These are phyloP conservation scores for Heliocidaris tuberculata DNA, from an alignment of 35 echinoderm and acorn worm genomes.

Conservation along the genomic window DNA sequence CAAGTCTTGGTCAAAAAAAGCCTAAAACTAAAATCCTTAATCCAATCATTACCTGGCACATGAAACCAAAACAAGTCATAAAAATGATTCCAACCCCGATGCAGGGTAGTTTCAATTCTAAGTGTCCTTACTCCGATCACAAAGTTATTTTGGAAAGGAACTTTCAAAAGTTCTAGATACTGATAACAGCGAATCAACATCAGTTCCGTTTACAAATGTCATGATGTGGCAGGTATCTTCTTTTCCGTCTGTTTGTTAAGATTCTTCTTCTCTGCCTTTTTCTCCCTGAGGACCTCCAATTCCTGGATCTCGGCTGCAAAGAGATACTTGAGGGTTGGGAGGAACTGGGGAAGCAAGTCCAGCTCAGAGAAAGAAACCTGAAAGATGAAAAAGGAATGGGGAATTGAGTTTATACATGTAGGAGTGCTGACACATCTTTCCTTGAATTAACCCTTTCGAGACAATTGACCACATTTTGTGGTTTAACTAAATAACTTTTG, in stretches of 20 bases:
- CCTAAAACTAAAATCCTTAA: no score
- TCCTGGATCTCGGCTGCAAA: slow-evolving; percentile 84
- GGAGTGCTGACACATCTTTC: background rate
- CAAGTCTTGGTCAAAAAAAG: no score
- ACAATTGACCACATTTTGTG: no score
- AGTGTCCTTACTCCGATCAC: no score
- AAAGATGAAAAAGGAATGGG: background rate
- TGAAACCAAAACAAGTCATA: background rate
- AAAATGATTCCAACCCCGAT: background rate
- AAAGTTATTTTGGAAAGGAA: no score
- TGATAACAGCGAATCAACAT: background rate
- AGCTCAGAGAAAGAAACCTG: slow-evolving; percentile 85
- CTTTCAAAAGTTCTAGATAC: background rate
- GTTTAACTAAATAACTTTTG: no score
- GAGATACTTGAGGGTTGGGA: slow-evolving; percentile 70
- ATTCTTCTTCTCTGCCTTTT: slow-evolving; percentile 74
- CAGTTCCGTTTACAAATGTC: background rate
- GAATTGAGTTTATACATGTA: background rate
- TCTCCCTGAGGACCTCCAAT: slow-evolving; percentile 65
- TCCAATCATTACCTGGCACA: no score
- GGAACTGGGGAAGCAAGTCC: slow-evolving; percentile 59
- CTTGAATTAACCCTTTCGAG: no score
- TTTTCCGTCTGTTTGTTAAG: background rate
- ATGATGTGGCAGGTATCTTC: background rate
- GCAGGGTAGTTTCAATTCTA: background rate